Conservation (phyloP, 2,797 vertebrate species). For the Enteromius thamalakanensis region DNA sequence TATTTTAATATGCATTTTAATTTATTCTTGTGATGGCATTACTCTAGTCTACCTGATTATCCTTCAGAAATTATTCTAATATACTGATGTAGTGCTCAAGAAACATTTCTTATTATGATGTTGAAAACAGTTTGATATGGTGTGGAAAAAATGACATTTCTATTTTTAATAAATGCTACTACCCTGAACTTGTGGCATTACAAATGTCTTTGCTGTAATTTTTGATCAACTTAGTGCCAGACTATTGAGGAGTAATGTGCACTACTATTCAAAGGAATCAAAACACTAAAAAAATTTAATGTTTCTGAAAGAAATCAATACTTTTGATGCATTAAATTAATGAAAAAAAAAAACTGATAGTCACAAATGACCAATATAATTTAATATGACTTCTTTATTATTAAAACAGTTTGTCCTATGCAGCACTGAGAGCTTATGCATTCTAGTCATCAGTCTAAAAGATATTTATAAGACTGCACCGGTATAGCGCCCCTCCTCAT, state of each 20-base stretch:
- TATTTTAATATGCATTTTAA: not conserved
- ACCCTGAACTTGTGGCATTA: no score
- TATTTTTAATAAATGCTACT: no score
- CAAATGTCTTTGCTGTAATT: not conserved
- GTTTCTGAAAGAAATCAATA: not conserved
- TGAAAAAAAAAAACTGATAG: not conserved
- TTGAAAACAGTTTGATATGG: not conserved
- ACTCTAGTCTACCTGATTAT: not conserved
- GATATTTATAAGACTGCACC: not conserved
- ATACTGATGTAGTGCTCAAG: not conserved
- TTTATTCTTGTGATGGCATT: not conserved
- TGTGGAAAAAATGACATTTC: not conserved
- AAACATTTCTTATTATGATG: not conserved
- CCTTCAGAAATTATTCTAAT: not conserved
- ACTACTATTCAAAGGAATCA: not conserved
- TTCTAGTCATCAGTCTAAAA: not conserved
- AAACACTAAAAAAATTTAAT: not conserved
- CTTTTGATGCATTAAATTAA: not conserved
- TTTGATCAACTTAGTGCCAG: not conserved
- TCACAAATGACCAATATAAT: not conserved
- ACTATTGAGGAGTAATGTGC: not conserved
- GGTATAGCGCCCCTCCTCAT: not conserved
- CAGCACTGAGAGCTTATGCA: not conserved
- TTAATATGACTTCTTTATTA: not conserved
- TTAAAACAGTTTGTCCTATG: not conserved